Base-by-base conservation (phyloP, 2,113 vertebrate species). In the Poicephalus gulielmi region DNA sequence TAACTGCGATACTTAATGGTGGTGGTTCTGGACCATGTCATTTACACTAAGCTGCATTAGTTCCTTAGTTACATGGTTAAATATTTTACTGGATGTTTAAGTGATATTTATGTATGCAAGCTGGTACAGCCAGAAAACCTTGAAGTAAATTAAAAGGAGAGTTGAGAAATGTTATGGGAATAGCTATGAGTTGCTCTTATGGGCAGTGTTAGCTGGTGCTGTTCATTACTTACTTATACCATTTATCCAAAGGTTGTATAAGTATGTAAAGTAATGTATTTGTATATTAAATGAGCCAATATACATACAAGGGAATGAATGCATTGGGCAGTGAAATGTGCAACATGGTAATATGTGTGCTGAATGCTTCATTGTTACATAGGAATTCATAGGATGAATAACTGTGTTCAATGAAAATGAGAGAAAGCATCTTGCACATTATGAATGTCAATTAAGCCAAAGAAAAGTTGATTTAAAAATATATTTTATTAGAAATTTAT, bases 21-120 rank as follows among this genome's bases (percentile, higher is more conserved):
- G 64, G 68, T 86, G 55, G 85, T 86, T 96, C 93, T 96, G 88
- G 93, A 96, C 83, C 94, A 47, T 94, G 76, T 94, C 75, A 90
- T 93, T 96, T 93, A 81, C 88, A 88, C 50, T 4, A 50, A 90
- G 76, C 71, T 90, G 85, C 85, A 86, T 93, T 96, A 96, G 83
- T 94, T 95, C 68, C 95, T 86, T 95, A 90, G 92, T 90, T 96
- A 95, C 93, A 68, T 33, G 43, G 85, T 95, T 95, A 96, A 96
- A 97, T 95, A 94, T 96, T 96, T 96, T 83, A 96, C 55, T 83
- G 83, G 60, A 63, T 4, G 0, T 93, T 96, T 75, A 78, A 95
- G 59, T 75, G 50, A 47, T 94, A 92, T 93, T 96, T 96, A 92
- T 74, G 85, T 64, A 60, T 52, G 17, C 59, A 59, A 57, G 64